Conservation (phyloP, 1,140 invertebrate genomes). For the Orchestia grillus region DNA sequence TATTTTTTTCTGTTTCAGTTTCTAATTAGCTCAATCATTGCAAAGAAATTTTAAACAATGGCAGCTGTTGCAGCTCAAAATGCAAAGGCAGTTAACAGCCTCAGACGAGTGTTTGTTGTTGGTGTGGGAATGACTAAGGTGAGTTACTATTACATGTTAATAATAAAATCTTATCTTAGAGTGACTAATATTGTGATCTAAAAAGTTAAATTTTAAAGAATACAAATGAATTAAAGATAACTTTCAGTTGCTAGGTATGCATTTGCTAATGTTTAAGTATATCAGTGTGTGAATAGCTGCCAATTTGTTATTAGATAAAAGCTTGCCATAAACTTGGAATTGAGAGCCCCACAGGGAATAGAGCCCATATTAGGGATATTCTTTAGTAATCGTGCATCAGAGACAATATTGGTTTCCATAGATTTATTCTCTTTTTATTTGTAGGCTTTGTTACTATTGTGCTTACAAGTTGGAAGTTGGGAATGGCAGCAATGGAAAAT, state of each 20-base stretch:
- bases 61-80: not conserved
- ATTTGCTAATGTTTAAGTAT: not conserved
- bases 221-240: not conserved
- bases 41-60: not conserved
- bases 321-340: too few relatives aligned
- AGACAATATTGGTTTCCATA: too few relatives aligned
- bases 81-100: not conserved
- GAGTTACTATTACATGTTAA: not conserved
- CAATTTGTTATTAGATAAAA: too few relatives aligned
- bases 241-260: not conserved
- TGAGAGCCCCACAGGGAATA: too few relatives aligned
- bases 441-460: too few relatives aligned
- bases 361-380: too few relatives aligned
- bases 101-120: conserved; percentile 24
- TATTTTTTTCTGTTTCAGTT: not conserved
- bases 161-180: not conserved
- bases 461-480: too few relatives aligned
- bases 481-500: too few relatives aligned
- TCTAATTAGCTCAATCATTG: not conserved
- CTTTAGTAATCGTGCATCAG: too few relatives aligned
- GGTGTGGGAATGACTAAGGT: conserved; percentile 20
- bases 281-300: too few relatives aligned
- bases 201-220: not conserved
- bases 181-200: not conserved
- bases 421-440: too few relatives aligned